These are phyloP conservation scores for Archilochus colubris DNA, from an alignment of 2,113 vertebrate species.

Conservation along the genomic window DNA sequence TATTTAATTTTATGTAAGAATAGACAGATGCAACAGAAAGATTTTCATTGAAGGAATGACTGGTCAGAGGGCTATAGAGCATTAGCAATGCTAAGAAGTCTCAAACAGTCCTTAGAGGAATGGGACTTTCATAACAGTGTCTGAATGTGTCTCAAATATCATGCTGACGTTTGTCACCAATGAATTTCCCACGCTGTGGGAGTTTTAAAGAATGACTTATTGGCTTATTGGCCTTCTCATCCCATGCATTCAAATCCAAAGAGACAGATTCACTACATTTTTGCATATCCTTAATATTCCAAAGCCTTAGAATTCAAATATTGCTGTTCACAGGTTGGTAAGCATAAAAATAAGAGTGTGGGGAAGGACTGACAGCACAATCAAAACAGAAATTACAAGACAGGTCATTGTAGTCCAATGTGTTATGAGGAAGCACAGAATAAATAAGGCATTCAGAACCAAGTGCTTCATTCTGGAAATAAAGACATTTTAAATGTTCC, in stretches of 20 bases:
- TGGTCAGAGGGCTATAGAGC: slow-evolving; percentile 10
- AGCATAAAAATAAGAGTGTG: background rate
- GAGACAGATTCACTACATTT: slow-evolving; percentile 19
- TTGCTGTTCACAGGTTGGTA: background rate
- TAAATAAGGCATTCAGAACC: background rate
- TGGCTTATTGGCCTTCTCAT: slow-evolving; percentile 56
- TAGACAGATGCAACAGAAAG: background rate
- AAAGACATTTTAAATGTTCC: background rate
- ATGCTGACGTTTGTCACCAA: slow-evolving; percentile 42
- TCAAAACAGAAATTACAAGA: background rate
- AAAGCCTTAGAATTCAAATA: slow-evolving; percentile 21
- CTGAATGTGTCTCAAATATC: slow-evolving; percentile 45
- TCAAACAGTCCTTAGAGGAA: slow-evolving; percentile 11
- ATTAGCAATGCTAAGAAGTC: slow-evolving; percentile 48
- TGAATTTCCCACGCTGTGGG: slow-evolving; percentile 51
- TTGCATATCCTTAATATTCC: slow-evolving; percentile 51
- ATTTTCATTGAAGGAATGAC: background rate
- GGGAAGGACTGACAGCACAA: background rate
- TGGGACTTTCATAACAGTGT: background rate
- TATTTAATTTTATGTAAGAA: slow-evolving; percentile 3
- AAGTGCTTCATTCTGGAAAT: background rate
- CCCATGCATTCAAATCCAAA: slow-evolving; percentile 6
- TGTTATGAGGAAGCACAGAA: background rate
- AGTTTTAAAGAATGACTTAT: slow-evolving; percentile 58
- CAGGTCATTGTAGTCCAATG: background rate